Percentiles rank a stretch among this genome's conserved stretches.
phyloP scores from a whole-genome alignment of 2,113 vertebrate species.

The Phrynocephalus versicolor region DNA sequence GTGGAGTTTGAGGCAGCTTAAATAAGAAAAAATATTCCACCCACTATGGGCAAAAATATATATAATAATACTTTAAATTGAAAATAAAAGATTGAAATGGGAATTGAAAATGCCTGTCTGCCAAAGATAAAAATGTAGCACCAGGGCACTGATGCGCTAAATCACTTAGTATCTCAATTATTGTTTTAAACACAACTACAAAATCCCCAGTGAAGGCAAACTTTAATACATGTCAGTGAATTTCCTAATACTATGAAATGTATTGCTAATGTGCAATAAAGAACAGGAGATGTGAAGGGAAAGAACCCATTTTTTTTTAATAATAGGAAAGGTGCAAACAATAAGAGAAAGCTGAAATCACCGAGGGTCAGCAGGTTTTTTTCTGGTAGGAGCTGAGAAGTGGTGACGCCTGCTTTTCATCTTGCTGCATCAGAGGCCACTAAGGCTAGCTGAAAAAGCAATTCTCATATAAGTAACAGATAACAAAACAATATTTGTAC shows the following conservation, averaged over 20 bases:
- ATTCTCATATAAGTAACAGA: background rate
- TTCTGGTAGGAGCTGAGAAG: background rate
- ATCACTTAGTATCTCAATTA: constrained; percentile 30
- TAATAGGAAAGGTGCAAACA: background rate
- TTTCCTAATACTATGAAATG: background rate
- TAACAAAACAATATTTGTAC: background rate
- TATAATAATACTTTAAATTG: constrained; percentile 53
- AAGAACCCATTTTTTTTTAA: background rate
- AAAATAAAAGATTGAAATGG: constrained; percentile 49
- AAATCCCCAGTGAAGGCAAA: constrained; percentile 27
- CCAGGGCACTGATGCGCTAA: constrained; percentile 27
- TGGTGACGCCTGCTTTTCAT: background rate
- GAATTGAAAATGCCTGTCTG: constrained; percentile 39
- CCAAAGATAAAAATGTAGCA: constrained; percentile 10
- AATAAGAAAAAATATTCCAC: too few relatives aligned
- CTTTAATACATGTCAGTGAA: constrained; percentile 34
- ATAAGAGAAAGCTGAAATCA: background rate
- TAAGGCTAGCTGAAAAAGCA: constrained; percentile 11
- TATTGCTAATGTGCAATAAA: background rate
- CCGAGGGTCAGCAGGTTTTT: background rate
- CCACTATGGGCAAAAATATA: constrained; percentile 16
- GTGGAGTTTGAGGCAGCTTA: too few relatives aligned
- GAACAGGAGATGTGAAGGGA: background rate
- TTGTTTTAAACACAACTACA: constrained; percentile 23
- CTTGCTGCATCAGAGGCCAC: background rate